A percentile compares a stretch with the other conserved stretches of the same genome.
Conservation (phyloP, 1,140 invertebrate genomes). For the Theocolax elegans region DNA sequence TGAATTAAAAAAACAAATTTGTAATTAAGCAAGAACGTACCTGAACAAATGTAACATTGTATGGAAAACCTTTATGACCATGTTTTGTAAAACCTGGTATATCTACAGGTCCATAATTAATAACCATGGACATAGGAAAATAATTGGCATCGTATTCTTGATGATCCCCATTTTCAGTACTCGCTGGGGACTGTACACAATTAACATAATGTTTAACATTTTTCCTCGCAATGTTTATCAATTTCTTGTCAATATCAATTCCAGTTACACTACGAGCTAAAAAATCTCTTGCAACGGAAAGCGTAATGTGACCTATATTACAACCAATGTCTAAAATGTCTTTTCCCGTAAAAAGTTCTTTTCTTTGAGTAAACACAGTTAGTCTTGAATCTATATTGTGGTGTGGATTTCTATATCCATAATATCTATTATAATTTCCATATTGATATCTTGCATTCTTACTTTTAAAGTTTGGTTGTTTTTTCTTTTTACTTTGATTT, state of each 20-base stretch:
- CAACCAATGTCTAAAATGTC: constrained; percentile 97
- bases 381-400: constrained; percentile 85
- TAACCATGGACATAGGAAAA: constrained; percentile 87
- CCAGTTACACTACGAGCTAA: constrained; percentile 87
- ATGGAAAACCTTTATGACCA: constrained; percentile 76
- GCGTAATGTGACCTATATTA: constrained; percentile 95
- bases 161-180: constrained; percentile 50
- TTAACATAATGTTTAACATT: constrained; percentile 85
- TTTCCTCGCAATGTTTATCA: constrained; percentile 85
- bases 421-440: constrained; percentile 96
- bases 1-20: too few relatives aligned
- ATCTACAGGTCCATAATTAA: constrained; percentile 83
- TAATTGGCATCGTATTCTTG: constrained; percentile 66
- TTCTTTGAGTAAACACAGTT: constrained; percentile 79
- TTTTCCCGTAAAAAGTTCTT: constrained; percentile 88
- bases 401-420: constrained; percentile 90
- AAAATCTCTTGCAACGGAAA: constrained; percentile 86
- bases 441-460: constrained; percentile 87
- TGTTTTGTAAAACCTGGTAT: constrained; percentile 71
- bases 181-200: constrained; percentile 60
- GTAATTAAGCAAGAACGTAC: too few relatives aligned
- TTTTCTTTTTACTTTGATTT: constrained; percentile 62
- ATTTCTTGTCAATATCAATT: constrained; percentile 92
- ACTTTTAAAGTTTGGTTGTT: constrained; percentile 75
- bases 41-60: constrained; percentile 89